phyloP scores from a whole-genome alignment of 2,113 vertebrate genomes.

The Bos javanicus region DNA sequence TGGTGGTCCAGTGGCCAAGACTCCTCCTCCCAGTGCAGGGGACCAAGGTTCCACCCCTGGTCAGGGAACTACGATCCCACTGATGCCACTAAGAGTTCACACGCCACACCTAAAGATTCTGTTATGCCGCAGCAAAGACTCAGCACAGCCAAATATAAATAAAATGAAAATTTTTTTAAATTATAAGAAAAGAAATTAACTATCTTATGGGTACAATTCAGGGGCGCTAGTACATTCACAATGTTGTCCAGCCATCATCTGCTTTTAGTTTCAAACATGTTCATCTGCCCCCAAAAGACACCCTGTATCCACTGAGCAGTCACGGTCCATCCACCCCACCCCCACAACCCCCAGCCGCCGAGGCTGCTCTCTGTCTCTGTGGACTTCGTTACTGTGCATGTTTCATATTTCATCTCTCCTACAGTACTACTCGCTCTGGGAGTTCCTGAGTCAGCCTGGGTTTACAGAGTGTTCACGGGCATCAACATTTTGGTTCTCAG shows the following conservation, averaged over 20 bases:
- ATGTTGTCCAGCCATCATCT: constrained; percentile 45
- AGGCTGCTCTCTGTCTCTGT: background rate
- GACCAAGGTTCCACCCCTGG: background rate
- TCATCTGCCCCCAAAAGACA: fast-evolving
- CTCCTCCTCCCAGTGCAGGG: background rate
- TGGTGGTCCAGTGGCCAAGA: background rate
- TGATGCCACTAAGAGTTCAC: background rate
- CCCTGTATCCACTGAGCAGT: background rate
- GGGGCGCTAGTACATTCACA: background rate
- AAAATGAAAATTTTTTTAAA: background rate
- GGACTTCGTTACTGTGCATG: background rate
- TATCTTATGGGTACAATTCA: background rate
- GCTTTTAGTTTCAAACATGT: constrained; percentile 68
- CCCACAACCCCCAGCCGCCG: background rate
- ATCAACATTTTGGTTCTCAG: constrained; percentile 91
- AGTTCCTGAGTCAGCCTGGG: background rate
- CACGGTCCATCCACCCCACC: background rate
- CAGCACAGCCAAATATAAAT: background rate
- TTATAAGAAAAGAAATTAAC: background rate
- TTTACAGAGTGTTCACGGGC: constrained; percentile 79
- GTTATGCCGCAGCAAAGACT: background rate
- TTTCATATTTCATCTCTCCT: background rate
- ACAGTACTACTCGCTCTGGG: background rate
- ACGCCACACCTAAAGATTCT: background rate
- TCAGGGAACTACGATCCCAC: fast-evolving